Evolutionary conservation across 2,888 invertebrate species (phyloP), one percentile per base, ranked within the genome.

Genomic region (Alcis repandata): DNA sequence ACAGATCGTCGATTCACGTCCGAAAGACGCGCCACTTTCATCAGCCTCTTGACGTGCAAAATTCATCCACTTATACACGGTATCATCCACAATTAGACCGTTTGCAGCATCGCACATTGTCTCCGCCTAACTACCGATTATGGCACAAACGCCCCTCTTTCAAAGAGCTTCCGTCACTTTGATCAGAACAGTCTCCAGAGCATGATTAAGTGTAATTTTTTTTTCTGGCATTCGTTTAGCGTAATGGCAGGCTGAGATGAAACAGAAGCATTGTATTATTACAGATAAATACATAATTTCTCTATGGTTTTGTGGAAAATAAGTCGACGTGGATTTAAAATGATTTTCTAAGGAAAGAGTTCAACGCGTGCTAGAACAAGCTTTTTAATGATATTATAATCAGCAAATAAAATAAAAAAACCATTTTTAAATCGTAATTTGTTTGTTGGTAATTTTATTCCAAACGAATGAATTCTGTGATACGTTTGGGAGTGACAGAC

Each of bases 191-290:
- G 66, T 64, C 71, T 66, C 38, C 46, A 32, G 15, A 56, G 57
- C 45, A 66, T 68, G 69, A 73, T 73, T 73, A 73, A 73, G 72
- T 71, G 71, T 69, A 69, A 71, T 73, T 73, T 73, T 71, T n/a
- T 67, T 46, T 36, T 71, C 67, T 65, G 69, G 48, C 67, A 67
- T 63, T 71, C 66, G 59, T 63, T 70, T 69, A 65, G 49, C 46
- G 48, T 53, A 52, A 59, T 46, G 40, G 32, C 36, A 53, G 40
- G 17, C 20, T 45, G 33, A 49, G 15, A 56, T 41, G 62, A 40
- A 33, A 56, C 57, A 22, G 40, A n/a, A 22, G 32, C 56, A 49
- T 49, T 62, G 41, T 38, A 22, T 27, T 27, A 27, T 27, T 6
- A 27, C 6, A 6, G 27, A 27, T 27, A 27, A 27, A 27, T 27